Evolutionary conservation across 1,140 invertebrate genomes (phyloP).

Genomic region (Papilio helenus): DNA sequence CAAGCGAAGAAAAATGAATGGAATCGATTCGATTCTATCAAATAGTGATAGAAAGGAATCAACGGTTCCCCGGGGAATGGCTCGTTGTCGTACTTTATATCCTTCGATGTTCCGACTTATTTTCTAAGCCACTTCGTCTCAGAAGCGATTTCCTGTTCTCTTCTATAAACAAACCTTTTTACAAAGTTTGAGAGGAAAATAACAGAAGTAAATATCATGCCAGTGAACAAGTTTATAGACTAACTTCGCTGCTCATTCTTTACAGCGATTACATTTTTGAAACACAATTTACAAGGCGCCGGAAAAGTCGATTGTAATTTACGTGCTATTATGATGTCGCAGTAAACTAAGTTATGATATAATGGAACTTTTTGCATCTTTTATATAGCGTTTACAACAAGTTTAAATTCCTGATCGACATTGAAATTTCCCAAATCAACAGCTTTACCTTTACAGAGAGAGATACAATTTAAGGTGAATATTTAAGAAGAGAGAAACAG

Average conservation of each 20-base stretch:
- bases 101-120: slow-evolving; percentile 28
- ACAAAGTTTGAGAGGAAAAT: slow-evolving; percentile 8
- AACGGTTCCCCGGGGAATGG: slow-evolving; percentile 24
- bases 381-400: not conserved
- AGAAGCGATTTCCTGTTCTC: slow-evolving; percentile 32
- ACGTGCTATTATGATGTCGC: slow-evolving; percentile 29
- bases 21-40: slow-evolving; percentile 38
- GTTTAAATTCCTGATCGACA: too few species aligned
- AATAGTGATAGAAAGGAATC: slow-evolving; percentile 39
- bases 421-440: not conserved
- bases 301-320: slow-evolving; percentile 25
- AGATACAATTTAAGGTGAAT: too few species aligned
- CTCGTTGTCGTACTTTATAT: slow-evolving; percentile 35
- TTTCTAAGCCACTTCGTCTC: slow-evolving; percentile 29
- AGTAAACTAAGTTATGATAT: not conserved
- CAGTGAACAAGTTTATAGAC: slow-evolving; percentile 10
- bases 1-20: slow-evolving; percentile 36
- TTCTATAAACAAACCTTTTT: slow-evolving; percentile 29
- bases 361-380: not conserved
- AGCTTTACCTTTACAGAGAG: too few species aligned
- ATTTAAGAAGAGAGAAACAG: too few species aligned
- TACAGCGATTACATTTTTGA: slow-evolving; percentile 26
- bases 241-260: not conserved
- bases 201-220: slow-evolving; percentile 9
- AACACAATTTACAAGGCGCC: slow-evolving; percentile 35